Base-by-base conservation (phyloP, 2,888 invertebrate species). In the Azorinus chamasolen region DNA sequence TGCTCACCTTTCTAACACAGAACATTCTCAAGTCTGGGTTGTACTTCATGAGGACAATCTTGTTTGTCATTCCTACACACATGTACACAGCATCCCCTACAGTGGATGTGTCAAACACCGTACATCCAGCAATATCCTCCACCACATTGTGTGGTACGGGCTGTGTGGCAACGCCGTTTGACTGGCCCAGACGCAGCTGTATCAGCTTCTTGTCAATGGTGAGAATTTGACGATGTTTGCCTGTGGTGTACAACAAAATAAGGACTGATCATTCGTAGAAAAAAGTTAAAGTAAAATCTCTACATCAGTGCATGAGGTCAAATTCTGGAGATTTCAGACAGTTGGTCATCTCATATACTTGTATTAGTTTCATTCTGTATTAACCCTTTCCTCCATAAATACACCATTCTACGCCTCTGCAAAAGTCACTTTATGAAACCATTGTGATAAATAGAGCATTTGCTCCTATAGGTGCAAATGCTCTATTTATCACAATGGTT, bases 21-120 rank as follows among this genome's bases (percentile, higher is more conserved):
- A 93, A 93, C 68, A 79, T 83, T 66, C 86, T 84, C 50, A 94
- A 90, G 58, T 95, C 94, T 0, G 95, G 93, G 87, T 95, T 93
- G 94, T 95, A 95, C 76, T 94, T 93, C 76, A 94, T 90, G 54
- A 95, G 87, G 27, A 88, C 63, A 22, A 93, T 86, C 57, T 88
- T 91, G 45, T 93, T 90, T 0, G 91, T 87, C 66, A 92, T 91
- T 16, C 93, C 93, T 16, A 92, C 92, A 77, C 92, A 92, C 76
- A 93, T 79, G 83, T 91, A 93, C 12, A 89, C 83, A 20, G 86
- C 83, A 53, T 89, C 88, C 45, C 87, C 83, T 58, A 83, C 85
- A 48, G 79, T 51, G 5, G 87, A 88, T 43, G 85, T 88, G 14
- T 90, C 90, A 75, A 94, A 89, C 50, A 94, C 89, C 16, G 94